phyloP scores from a whole-genome alignment of 2,888 invertebrate genomes.

The Elaeidobius kamerunicus region DNA sequence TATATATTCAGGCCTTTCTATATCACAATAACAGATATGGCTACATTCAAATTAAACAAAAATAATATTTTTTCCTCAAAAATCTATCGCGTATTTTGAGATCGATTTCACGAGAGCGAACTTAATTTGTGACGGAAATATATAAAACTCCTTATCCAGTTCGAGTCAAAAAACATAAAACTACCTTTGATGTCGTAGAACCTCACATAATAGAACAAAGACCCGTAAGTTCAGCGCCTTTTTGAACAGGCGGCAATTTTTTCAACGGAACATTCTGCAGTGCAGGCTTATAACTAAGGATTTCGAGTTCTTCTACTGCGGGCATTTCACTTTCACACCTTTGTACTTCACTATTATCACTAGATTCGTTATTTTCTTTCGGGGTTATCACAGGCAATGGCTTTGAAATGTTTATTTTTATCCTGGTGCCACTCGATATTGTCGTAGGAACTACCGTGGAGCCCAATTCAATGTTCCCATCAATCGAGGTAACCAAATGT shows the following conservation, averaged over 20 bases:
- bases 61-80: too few relatives aligned
- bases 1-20: not conserved
- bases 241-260: conserved; percentile 67
- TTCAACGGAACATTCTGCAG: conserved; percentile 65
- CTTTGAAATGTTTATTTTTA: conserved; percentile 82
- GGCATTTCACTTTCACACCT: conserved; percentile 53
- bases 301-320: conserved; percentile 53
- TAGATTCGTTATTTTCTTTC: conserved; percentile 32
- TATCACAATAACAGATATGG: too few relatives aligned
- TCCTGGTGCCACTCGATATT: conserved; percentile 54
- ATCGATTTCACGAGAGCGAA: too few relatives aligned
- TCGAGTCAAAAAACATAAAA: not conserved
- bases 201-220: conserved; percentile 82
- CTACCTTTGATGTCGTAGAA: not conserved
- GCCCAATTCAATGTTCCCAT: conserved; percentile 68
- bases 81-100: too few relatives aligned
- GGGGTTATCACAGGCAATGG: conserved; percentile 54
- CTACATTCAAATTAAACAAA: too few relatives aligned
- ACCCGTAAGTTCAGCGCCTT: conserved; percentile 79
- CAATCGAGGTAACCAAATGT: conserved; percentile 64
- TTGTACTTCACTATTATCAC: conserved; percentile 35
- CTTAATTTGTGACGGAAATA: not conserved
- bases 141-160: not conserved
- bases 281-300: conserved; percentile 62
- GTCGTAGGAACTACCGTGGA: conserved; percentile 38